Percentiles rank a stretch among this genome's conserved stretches.
Evolutionary conservation across 2,888 invertebrate species (phyloP).

Genomic region (Cataglyphis albicans): DNA sequence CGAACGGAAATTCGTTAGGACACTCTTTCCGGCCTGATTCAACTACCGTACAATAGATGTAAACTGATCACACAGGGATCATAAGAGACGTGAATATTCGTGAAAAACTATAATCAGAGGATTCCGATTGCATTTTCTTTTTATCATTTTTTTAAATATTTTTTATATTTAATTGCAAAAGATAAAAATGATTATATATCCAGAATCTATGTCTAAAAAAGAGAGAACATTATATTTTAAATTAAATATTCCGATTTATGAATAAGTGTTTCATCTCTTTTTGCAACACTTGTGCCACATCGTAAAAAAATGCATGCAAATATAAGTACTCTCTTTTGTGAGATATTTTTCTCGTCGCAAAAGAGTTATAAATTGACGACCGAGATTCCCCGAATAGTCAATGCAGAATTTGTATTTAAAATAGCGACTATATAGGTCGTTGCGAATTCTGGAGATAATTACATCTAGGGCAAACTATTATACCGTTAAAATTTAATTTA

Average conservation of each 20-base stretch:
- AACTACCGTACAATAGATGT: constrained; percentile 27
- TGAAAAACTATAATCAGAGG: not conserved
- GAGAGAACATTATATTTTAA: constrained; percentile 3
- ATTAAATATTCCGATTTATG: not conserved
- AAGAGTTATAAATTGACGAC: constrained; percentile 17
- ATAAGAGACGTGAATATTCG: not conserved
- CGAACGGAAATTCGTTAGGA: constrained; percentile 47
- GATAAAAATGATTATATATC: not conserved
- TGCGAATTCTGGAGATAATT: constrained; percentile 19
- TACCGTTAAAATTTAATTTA: constrained; percentile 34
- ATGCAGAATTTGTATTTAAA: constrained; percentile 28
- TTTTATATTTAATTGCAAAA: not conserved
- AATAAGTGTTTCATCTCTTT: not conserved
- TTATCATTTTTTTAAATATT: not conserved
- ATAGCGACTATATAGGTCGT: not conserved
- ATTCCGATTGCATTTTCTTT: not conserved
- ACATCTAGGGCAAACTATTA: not conserved
- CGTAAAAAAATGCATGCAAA: not conserved
- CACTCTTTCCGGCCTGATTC: constrained; percentile 35
- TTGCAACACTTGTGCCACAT: not conserved
- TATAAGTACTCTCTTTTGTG: not conserved
- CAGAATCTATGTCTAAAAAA: constrained; percentile 11
- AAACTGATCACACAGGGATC: not conserved
- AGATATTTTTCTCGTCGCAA: not conserved
- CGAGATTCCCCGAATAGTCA: constrained; percentile 27